Conservation (phyloP, 2,888 invertebrate genomes). For the Cephalotes varians region DNA sequence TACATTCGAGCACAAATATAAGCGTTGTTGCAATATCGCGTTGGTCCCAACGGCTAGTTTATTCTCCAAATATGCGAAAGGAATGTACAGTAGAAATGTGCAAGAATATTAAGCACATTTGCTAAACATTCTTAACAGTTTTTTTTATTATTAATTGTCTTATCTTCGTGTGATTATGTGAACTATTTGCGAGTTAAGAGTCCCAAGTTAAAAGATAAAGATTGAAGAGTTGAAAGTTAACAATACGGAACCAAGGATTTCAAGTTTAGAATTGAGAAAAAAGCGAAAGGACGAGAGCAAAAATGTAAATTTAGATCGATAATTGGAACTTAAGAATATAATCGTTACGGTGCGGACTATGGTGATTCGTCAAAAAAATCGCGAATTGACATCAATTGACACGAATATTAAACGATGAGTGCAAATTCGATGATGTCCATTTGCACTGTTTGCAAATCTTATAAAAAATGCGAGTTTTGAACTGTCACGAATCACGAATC, state of each 20-base stretch:
- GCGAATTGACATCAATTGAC: too few species aligned
- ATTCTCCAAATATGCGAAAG: slow-evolving; percentile 31
- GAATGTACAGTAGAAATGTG: not conserved
- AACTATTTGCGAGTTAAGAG: slow-evolving; percentile 3
- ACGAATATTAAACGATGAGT: too few species aligned
- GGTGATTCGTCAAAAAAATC: too few species aligned
- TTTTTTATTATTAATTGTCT: not conserved
- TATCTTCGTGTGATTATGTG: not conserved
- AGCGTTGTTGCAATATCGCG: slow-evolving; percentile 21
- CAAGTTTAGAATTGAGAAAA: slow-evolving; percentile 2
- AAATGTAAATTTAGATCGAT: not conserved
- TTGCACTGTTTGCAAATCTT: too few species aligned
- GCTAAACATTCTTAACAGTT: not conserved
- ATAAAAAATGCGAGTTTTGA: too few species aligned
- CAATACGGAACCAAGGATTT: not conserved
- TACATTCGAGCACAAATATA: slow-evolving; percentile 31
- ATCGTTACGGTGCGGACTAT: too few species aligned
- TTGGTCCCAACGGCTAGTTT: slow-evolving; percentile 3
- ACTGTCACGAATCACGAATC: too few species aligned
- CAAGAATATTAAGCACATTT: slow-evolving; percentile 8
- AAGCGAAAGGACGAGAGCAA: not conserved
- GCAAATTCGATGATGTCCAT: too few species aligned
- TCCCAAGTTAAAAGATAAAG: not conserved
- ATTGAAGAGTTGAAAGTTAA: not conserved
- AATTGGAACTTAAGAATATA: not conserved